phyloP scores from a whole-genome alignment of 2,888 invertebrate genomes.

The Nowickia ferox region DNA sequence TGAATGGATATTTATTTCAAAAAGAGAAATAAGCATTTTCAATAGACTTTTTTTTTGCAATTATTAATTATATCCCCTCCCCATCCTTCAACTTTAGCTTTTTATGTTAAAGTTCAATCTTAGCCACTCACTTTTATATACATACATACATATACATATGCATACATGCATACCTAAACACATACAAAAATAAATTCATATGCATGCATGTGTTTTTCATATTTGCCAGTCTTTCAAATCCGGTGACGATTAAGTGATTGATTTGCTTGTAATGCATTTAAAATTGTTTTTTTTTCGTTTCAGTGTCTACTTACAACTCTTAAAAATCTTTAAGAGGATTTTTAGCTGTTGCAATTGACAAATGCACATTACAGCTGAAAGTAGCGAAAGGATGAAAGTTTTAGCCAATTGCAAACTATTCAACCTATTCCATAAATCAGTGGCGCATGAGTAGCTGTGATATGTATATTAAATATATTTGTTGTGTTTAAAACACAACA shows the following conservation, averaged over 20 bases:
- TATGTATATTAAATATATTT: conserved; percentile 52
- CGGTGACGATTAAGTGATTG: conserved; percentile 59
- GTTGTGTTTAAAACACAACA: conserved; percentile 38
- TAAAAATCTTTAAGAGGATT: conserved; percentile 53
- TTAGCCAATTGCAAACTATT: conserved; percentile 27
- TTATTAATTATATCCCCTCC: too few species aligned
- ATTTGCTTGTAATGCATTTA: conserved; percentile 47
- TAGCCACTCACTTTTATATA: too few species aligned
- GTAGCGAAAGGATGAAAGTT: conserved; percentile 70
- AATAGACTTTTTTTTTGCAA: too few species aligned
- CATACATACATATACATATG: too few species aligned
- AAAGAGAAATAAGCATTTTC: too few species aligned
- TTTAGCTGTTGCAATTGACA: conserved; percentile 43
- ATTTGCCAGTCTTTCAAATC: background rate
- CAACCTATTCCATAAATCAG: conserved; percentile 30
- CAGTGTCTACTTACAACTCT: conserved; percentile 11
- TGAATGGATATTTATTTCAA: too few species aligned
- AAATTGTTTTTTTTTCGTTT: conserved; percentile 20
- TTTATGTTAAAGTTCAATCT: too few species aligned
- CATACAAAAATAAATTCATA: background rate
- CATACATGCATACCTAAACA: too few species aligned
- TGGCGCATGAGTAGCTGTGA: conserved; percentile 14
- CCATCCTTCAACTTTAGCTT: too few species aligned
- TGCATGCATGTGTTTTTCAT: background rate
- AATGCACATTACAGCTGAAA: conserved; percentile 26